A percentile compares a stretch with the other conserved stretches of the same genome.
Evolutionary conservation across 2,888 invertebrate species (phyloP).

Genomic region (Dastarcus helophoroides): DNA sequence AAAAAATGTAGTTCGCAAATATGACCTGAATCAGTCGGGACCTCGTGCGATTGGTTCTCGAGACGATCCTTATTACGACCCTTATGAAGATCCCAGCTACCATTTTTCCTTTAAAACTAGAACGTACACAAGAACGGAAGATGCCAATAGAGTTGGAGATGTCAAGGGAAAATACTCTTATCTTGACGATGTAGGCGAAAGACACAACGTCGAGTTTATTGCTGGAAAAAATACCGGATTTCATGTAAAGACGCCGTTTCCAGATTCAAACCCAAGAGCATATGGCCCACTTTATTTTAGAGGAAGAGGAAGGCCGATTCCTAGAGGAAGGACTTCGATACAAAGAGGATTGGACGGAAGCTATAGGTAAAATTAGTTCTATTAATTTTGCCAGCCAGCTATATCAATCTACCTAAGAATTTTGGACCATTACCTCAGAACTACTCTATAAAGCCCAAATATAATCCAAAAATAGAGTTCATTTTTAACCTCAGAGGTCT

Average conservation of each 20-base stretch:
- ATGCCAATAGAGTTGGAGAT: conserved; percentile 31
- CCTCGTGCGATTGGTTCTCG: conserved; percentile 52
- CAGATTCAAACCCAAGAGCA: conserved; percentile 54
- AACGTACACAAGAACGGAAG: conserved; percentile 55
- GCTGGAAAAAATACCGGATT: conserved; percentile 68
- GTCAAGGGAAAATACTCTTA: conserved; percentile 55
- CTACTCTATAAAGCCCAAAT: no score
- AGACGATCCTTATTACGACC: conserved; percentile 64
- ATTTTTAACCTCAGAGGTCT: no score
- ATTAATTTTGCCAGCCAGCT: no score
- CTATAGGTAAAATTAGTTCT: conserved; percentile 56
- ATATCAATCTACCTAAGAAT: no score
- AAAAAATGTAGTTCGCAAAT: conserved; percentile 60
- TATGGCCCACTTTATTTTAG: conserved; percentile 52
- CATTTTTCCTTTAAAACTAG: conserved; percentile 56
- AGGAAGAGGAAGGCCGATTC: conserved; percentile 49
- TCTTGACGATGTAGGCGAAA: conserved; percentile 63
- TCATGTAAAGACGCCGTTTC: conserved; percentile 57
- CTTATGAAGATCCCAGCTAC: conserved; percentile 67
- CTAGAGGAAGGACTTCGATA: conserved; percentile 60
- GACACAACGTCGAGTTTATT: conserved; percentile 63
- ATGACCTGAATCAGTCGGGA: conserved; percentile 52
- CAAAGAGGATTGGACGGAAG: conserved; percentile 62
- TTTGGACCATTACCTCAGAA: no score
- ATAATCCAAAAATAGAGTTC: no score